These are phyloP conservation scores for Coptotermes formosanus DNA, from an alignment of 1,140 invertebrate species.

Conservation along the genomic window DNA sequence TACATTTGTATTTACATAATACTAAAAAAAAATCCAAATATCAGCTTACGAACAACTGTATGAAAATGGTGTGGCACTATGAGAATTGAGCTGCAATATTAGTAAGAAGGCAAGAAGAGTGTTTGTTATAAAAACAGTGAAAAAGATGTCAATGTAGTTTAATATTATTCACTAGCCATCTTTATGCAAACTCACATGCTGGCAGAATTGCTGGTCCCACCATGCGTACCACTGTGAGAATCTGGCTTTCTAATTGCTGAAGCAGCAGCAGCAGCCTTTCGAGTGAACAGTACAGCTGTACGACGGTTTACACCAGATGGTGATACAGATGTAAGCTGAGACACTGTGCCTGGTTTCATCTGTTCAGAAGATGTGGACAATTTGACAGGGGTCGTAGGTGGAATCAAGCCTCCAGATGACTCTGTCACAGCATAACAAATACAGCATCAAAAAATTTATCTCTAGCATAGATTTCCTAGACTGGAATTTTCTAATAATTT, in stretches of 20 bases:
- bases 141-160: too few species aligned
- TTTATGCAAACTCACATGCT: background rate
- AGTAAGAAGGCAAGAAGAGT: too few species aligned
- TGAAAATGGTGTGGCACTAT: too few species aligned
- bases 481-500: too few species aligned
- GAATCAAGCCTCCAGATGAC: background rate
- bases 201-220: conserved; percentile 22
- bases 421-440: background rate
- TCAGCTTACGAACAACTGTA: too few species aligned
- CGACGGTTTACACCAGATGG: conserved; percentile 71
- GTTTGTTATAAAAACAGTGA: too few species aligned
- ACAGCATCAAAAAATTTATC: background rate
- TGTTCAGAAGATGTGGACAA: background rate
- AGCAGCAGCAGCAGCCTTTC: conserved; percentile 66
- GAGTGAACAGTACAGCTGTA: conserved; percentile 79
- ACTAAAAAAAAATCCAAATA: too few species aligned
- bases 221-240: conserved; percentile 34
- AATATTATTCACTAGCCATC: background rate
- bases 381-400: background rate
- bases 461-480: too few species aligned
- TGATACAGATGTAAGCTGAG: conserved; percentile 36
- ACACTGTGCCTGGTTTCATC: background rate
- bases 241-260: conserved; percentile 51
- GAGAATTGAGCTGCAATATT: too few species aligned
- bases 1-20: too few species aligned